These are phyloP conservation scores for Agrotis segetum DNA, from an alignment of 2,888 invertebrate species.

Conservation along the genomic window DNA sequence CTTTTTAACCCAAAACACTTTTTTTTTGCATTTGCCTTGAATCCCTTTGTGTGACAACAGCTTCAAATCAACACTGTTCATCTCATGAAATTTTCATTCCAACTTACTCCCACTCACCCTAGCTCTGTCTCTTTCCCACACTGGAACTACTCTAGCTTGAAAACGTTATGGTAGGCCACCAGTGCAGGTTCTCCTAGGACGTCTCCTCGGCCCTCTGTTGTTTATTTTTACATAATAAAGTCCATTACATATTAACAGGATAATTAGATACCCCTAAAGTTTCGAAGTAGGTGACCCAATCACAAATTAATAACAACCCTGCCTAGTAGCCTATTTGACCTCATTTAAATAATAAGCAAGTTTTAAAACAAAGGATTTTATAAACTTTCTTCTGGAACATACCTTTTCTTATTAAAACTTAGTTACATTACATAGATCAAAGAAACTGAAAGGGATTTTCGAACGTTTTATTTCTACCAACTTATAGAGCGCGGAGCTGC, in stretches of 20 bases:
- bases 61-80: too few relatives aligned
- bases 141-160: too few relatives aligned
- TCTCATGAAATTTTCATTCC: too few relatives aligned
- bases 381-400: background rate
- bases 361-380: background rate
- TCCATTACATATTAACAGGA: background rate
- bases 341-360: conserved; percentile 3
- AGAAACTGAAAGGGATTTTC: conserved; percentile 4
- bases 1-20: too few relatives aligned
- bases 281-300: background rate
- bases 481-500: conserved; percentile 28
- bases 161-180: too few relatives aligned
- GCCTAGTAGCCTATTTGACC: background rate
- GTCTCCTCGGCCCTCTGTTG: too few relatives aligned
- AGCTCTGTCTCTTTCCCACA: too few relatives aligned
- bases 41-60: too few relatives aligned
- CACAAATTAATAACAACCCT: background rate
- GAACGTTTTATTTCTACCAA: conserved; percentile 30
- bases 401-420: conserved; percentile 3
- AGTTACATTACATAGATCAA: conserved; percentile 34
- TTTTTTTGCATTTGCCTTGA: too few relatives aligned
- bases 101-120: too few relatives aligned
- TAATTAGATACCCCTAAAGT: background rate
- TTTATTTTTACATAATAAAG: background rate
- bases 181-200: too few relatives aligned